Evolutionary conservation across 2,888 invertebrate genomes (phyloP).

Genomic region (Fissipunctia ypsillon): DNA sequence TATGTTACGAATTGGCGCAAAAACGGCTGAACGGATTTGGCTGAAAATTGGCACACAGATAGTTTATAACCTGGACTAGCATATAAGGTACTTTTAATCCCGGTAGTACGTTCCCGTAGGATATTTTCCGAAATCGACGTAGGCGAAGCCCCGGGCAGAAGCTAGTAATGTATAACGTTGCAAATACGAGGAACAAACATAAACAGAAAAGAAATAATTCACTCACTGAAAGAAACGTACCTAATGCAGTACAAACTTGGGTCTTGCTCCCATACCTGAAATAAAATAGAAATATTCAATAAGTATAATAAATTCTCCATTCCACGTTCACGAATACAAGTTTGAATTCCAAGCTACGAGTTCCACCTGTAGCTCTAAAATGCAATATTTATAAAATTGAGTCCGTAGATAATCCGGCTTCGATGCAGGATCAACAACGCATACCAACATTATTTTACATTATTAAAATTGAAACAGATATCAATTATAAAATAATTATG

Average conservation of each 20-base stretch:
- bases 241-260: not conserved
- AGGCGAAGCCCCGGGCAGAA: no score
- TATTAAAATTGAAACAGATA: not conserved
- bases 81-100: no score
- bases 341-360: slow-evolving; percentile 63
- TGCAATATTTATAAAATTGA: slow-evolving; percentile 44
- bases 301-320: slow-evolving; percentile 27
- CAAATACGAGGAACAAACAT: not conserved
- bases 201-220: not conserved
- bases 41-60: no score
- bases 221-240: not conserved
- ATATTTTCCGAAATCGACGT: no score
- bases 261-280: slow-evolving; percentile 1
- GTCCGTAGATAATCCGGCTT: slow-evolving; percentile 18
- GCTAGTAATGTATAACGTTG: not conserved
- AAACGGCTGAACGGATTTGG: no score
- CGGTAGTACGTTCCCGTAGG: no score
- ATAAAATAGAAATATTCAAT: slow-evolving; percentile 38
- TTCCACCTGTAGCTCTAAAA: slow-evolving; percentile 47
- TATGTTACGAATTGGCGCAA: no score
- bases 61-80: no score
- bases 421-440: not conserved
- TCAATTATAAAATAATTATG: not conserved
- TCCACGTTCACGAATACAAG: slow-evolving; percentile 44
- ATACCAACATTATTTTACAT: not conserved